A percentile compares a stretch with the other conserved stretches of the same genome.
These are phyloP conservation scores for Manis crassicaudata DNA, from an alignment of 2,797 vertebrate genomes.

Conservation along the genomic window DNA sequence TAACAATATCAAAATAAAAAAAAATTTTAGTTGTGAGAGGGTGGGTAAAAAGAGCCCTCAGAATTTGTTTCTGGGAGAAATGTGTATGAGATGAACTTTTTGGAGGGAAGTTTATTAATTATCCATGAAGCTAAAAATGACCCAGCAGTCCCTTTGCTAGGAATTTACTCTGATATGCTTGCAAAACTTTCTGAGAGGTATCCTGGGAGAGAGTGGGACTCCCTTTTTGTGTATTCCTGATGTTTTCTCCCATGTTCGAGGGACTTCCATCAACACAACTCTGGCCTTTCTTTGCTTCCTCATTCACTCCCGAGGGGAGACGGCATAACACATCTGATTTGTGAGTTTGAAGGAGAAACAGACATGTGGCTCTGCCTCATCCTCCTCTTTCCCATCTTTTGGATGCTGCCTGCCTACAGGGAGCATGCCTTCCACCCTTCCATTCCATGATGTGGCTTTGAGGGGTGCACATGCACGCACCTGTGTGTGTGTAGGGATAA, in stretches of 20 bases:
- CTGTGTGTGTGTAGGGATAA: background rate
- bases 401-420: background rate
- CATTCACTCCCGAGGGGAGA: background rate
- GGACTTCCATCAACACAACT: background rate
- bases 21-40: background rate
- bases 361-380: background rate
- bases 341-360: background rate
- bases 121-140: background rate
- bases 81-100: background rate
- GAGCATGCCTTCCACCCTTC: background rate
- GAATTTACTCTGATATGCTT: background rate
- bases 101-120: background rate
- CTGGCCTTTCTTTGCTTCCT: background rate
- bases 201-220: background rate
- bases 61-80: background rate
- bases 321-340: background rate
- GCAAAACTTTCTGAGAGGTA: background rate
- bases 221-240: background rate
- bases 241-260: background rate
- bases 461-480: background rate
- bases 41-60: background rate
- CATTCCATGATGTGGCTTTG: background rate
- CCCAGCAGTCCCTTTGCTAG: background rate
- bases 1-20: no score
- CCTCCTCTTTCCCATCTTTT: background rate